These are phyloP conservation scores for Mus spretus DNA, from an alignment of 2,797 vertebrate species.

Conservation along the genomic window DNA sequence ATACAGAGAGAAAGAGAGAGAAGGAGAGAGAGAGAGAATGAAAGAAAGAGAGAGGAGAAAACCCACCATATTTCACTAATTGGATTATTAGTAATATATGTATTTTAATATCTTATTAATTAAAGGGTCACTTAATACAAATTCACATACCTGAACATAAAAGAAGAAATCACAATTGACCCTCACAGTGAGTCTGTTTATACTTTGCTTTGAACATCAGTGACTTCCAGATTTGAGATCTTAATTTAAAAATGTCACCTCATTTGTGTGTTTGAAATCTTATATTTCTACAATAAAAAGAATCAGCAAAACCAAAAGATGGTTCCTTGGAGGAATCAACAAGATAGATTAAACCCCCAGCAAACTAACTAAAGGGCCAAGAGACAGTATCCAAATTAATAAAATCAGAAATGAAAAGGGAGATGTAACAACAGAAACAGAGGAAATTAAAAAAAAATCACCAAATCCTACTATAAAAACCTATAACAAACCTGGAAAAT, in stretches of 20 bases:
- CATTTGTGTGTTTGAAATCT: background rate
- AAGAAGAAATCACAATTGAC: background rate
- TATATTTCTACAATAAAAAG: background rate
- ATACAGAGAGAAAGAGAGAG: background rate
- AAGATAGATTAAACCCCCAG: too few relatives aligned
- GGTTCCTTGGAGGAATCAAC: too few relatives aligned
- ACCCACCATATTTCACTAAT: background rate
- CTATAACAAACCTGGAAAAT: too few relatives aligned
- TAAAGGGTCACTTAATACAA: background rate
- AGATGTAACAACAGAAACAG: too few relatives aligned
- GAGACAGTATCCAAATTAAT: too few relatives aligned
- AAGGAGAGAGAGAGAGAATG: too few relatives aligned
- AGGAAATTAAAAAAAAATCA: too few relatives aligned
- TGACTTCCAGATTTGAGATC: slow-evolving; percentile 14
- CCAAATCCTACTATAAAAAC: too few relatives aligned
- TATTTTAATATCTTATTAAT: background rate
- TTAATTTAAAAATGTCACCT: slow-evolving; percentile 32
- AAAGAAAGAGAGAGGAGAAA: too few relatives aligned
- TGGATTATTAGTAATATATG: background rate
- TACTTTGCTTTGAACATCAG: slow-evolving; percentile 1
- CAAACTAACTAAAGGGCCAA: too few relatives aligned
- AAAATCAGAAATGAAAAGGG: too few relatives aligned
- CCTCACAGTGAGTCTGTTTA: background rate
- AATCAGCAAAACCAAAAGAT: too few relatives aligned
- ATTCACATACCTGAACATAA: background rate